Evolutionary conservation across 2,888 invertebrate genomes (phyloP).

Genomic region (Diaperis boleti): DNA sequence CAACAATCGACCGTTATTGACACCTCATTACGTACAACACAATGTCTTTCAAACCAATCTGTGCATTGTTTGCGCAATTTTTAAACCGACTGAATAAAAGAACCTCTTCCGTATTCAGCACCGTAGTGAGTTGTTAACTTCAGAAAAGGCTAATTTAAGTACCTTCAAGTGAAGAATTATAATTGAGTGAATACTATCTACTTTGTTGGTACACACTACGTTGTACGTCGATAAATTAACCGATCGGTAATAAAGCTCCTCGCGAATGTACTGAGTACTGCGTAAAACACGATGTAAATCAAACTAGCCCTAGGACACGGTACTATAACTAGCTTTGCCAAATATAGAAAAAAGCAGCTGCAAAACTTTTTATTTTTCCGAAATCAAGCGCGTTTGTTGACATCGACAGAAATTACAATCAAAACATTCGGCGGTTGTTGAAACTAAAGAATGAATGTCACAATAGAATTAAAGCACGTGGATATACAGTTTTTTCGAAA

Average conservation of each 20-base stretch:
- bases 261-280: background rate
- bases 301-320: background rate
- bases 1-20: too few species aligned
- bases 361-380: too few species aligned
- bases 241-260: background rate
- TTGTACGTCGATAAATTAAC: background rate
- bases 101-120: background rate
- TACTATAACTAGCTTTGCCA: background rate
- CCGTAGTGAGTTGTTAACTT: background rate
- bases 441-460: background rate
- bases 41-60: too few species aligned
- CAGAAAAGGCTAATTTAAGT: background rate
- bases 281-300: background rate
- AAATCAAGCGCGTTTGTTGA: too few species aligned
- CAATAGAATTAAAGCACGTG: constrained; percentile 1
- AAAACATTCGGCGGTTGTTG: background rate
- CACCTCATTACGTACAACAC: too few species aligned
- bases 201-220: background rate
- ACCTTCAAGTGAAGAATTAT: background rate
- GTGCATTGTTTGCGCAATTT: too few species aligned
- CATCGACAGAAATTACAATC: background rate
- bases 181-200: background rate
- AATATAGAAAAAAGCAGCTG: too few species aligned
- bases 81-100: too few species aligned
- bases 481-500: background rate